A percentile compares a stretch with the other conserved stretches of the same genome.
phyloP scores from a whole-genome alignment of 2,888 invertebrate species.

The Shargacucullia verbasci region DNA sequence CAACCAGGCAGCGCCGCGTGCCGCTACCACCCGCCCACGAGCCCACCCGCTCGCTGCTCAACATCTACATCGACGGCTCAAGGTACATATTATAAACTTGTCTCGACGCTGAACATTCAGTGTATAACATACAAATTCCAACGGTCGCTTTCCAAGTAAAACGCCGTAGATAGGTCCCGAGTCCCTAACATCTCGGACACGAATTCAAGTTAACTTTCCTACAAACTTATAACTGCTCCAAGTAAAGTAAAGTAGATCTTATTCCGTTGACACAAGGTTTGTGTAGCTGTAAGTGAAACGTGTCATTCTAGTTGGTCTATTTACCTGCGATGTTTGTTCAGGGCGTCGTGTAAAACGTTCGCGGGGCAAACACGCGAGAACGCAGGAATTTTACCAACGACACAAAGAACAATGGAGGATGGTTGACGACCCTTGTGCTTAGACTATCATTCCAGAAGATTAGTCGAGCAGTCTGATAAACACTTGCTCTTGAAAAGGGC shows the following conservation, averaged over 20 bases:
- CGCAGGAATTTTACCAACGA: slow-evolving; percentile 59
- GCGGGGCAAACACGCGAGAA: slow-evolving; percentile 58
- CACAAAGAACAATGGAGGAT: slow-evolving; percentile 58
- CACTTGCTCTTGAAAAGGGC: too few relatives aligned
- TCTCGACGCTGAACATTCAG: not conserved
- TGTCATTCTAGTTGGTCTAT: slow-evolving; percentile 57
- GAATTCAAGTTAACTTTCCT: slow-evolving; percentile 71
- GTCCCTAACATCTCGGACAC: slow-evolving; percentile 75
- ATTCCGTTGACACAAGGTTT: slow-evolving; percentile 39
- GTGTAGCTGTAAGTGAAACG: slow-evolving; percentile 5
- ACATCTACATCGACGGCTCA: slow-evolving; percentile 24
- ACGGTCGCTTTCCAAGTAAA: slow-evolving; percentile 29
- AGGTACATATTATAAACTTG: not conserved
- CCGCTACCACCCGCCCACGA: not conserved
- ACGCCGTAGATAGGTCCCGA: slow-evolving; percentile 60
- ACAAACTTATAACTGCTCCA: slow-evolving; percentile 51
- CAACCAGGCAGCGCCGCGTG: slow-evolving; percentile 47
- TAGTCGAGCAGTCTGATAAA: not conserved
- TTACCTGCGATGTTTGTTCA: slow-evolving; percentile 71
- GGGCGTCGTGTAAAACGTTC: slow-evolving; percentile 55
- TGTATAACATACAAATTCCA: slow-evolving; percentile 13
- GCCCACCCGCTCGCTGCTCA: not conserved
- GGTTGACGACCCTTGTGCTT: not conserved
- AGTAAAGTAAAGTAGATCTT: slow-evolving; percentile 47
- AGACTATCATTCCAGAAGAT: not conserved